Conservation (phyloP, 2,113 vertebrate genomes). For the Psephotus haematonotus region DNA sequence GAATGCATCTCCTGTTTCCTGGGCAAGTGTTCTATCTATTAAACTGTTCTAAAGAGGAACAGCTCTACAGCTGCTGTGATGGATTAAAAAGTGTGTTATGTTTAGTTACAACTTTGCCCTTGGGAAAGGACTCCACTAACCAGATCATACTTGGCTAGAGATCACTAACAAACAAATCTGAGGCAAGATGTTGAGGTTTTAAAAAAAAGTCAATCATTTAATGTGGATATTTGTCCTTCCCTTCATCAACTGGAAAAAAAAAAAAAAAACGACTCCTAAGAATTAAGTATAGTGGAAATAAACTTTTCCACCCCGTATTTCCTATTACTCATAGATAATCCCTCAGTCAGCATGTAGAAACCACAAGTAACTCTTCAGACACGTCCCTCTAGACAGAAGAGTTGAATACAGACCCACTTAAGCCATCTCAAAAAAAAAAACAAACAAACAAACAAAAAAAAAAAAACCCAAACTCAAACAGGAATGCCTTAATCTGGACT, state of each 20-base stretch:
- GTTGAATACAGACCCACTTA: not conserved
- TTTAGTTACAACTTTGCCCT: not conserved
- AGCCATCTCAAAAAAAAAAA: accelerated
- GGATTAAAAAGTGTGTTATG: not conserved
- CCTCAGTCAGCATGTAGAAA: not conserved
- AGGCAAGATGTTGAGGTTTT: not conserved
- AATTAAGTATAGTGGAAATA: not conserved
- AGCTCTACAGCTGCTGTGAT: not conserved
- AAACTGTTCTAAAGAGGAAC: not conserved
- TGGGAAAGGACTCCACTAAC: not conserved
- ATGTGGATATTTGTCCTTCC: not conserved
- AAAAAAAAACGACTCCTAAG: not conserved
- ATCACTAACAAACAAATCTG: not conserved
- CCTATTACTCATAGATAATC: not conserved
- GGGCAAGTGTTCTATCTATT: not conserved
- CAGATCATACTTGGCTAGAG: not conserved
- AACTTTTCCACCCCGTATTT: not conserved
- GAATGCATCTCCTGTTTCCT: not conserved
- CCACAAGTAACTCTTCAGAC: not conserved
- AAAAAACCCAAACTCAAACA: not conserved
- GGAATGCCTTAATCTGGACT: not conserved
- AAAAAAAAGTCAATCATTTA: not conserved
- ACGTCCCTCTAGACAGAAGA: not conserved
- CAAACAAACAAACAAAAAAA: not conserved
- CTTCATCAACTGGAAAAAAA: not conserved